phyloP scores from a whole-genome alignment of 2,888 invertebrate species.

The Sclerodermus sp. region DNA sequence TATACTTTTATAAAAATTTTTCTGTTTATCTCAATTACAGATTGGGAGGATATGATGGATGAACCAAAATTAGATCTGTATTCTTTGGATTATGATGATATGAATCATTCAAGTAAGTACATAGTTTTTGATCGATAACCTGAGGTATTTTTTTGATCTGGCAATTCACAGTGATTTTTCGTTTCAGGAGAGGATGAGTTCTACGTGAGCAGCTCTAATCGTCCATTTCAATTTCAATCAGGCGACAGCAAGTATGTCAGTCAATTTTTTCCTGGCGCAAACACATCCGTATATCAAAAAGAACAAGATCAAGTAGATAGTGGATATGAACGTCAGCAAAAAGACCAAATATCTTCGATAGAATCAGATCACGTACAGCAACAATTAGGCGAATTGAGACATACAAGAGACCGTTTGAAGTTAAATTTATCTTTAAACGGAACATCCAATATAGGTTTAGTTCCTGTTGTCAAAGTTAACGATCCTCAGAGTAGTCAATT shows the following conservation, averaged over 20 bases:
- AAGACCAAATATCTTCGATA: conserved; percentile 22
- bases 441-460: neutral
- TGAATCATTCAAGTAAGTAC: conserved; percentile 40
- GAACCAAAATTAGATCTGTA: conserved; percentile 50
- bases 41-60: conserved; percentile 55
- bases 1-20: neutral
- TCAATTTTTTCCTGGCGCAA: conserved; percentile 73
- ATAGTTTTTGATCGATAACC: neutral
- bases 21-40: conserved; percentile 25
- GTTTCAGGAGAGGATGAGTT: conserved; percentile 66
- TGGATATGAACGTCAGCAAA: conserved; percentile 25
- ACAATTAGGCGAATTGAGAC: conserved; percentile 69
- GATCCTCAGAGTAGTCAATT: conserved; percentile 14
- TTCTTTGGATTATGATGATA: conserved; percentile 50
- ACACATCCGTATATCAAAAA: conserved; percentile 16
- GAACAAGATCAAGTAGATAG: conserved; percentile 28
- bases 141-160: no score
- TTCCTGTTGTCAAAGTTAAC: neutral
- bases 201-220: conserved; percentile 72
- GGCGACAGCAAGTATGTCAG: conserved; percentile 62
- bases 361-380: conserved; percentile 28
- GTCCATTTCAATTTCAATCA: conserved; percentile 67
- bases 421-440: conserved; percentile 64
- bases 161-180: neutral
- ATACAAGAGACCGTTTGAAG: conserved; percentile 72